Base-by-base conservation (phyloP, 64 coral and sea anemone genomes). In the Porites lutea region DNA sequence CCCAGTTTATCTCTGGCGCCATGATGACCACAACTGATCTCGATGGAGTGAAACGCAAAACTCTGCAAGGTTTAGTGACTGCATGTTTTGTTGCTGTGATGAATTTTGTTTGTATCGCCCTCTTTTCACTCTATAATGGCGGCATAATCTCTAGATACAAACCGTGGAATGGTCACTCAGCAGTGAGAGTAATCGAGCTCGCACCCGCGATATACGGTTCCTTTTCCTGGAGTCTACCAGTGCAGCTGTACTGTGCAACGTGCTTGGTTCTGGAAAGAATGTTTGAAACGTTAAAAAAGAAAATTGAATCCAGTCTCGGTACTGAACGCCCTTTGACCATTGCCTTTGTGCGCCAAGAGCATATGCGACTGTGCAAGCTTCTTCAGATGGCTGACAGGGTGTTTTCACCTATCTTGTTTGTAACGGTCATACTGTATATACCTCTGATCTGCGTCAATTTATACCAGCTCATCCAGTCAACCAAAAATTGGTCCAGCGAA, bases 391-490 rank as follows among this genome's bases (percentile, higher is more conserved):
- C 59, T 18, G 64, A 63, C 15, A 5, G 54, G 4, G 79, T 82
- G 20, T 82, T 82, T 20, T 82, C 79, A 22, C 55, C 79, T 5
- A 20, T 82, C 15, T 37, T 62, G 54, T 82, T 61, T 20, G 55
- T 63, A 2, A 82, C 63, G 11, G 13, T 82, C 16, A 13, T 59
- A 64, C 13, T 82, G 21, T 55, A 82, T 15, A 45, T 63, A n/a
- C n/a, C n/a, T n/a, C n/a, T n/a, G n/a, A n/a, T n/a, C n/a, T n/a
- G n/a, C n/a, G n/a, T n/a, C n/a, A 63, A 82, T 13, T 11, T 82
- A 3, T 45, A 82, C 63, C 79, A 82, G 37, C 79, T 82, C 21
- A 63, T 82, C 10, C 61, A 82, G 79, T 23, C 10, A 8, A 23
- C 20, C 9, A 72, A 72, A 27, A 23, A 72, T 22, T 23, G 20